These are phyloP conservation scores for Morpho deidamia DNA, from an alignment of 2,888 invertebrate genomes.

Conservation along the genomic window DNA sequence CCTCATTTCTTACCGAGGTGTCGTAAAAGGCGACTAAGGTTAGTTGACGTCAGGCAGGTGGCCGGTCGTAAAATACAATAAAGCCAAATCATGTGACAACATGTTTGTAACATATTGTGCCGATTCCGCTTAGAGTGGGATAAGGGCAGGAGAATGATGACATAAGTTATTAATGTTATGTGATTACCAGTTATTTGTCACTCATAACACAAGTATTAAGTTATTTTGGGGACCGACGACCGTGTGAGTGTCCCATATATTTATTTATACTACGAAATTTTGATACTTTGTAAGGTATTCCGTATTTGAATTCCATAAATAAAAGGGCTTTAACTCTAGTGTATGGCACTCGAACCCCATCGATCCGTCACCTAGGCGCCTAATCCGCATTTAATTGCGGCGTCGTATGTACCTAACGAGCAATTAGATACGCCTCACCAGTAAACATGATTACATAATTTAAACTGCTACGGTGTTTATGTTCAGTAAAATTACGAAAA, in stretches of 20 bases:
- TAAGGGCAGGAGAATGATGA: too few species aligned
- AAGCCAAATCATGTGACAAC: too few species aligned
- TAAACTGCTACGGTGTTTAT: slow-evolving; percentile 3
- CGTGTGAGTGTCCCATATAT: too few species aligned
- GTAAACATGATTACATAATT: slow-evolving; percentile 18
- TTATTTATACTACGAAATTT: neutral
- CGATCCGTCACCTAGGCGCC: slow-evolving; percentile 25
- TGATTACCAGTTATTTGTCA: neutral
- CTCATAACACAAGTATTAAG: too few species aligned
- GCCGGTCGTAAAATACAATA: too few species aligned
- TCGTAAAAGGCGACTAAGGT: too few species aligned
- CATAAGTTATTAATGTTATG: too few species aligned
- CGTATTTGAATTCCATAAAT: neutral
- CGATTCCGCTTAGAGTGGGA: too few species aligned
- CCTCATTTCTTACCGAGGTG: too few species aligned
- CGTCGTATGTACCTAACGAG: slow-evolving; percentile 16
- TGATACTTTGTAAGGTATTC: neutral
- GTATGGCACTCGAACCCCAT: slow-evolving; percentile 9
- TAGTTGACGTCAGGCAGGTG: too few species aligned
- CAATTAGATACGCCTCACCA: slow-evolving; percentile 21
- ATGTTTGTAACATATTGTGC: too few species aligned
- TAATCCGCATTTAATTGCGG: slow-evolving; percentile 45
- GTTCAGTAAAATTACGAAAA: neutral
- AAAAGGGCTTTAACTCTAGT: slow-evolving; percentile 1
- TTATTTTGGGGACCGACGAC: too few species aligned